Evolutionary conservation across 2,888 invertebrate genomes (phyloP), one percentile per base, ranked within the genome.

Genomic region (Erynnis tages): DNA sequence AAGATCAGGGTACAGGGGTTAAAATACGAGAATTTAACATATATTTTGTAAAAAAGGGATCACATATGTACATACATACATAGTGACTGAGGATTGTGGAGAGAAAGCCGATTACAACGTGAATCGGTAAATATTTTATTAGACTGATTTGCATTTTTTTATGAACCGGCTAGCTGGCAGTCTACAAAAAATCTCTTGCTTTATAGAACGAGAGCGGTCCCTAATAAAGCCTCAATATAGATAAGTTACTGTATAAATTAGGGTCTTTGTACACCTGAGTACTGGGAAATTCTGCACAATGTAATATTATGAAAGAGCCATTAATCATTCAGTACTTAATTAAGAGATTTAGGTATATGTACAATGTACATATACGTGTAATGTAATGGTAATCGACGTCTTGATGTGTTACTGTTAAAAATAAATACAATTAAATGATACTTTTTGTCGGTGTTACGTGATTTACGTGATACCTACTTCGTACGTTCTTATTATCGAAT

Each of bases 91-190:
- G 72, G 71, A 75, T 73, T 68, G 65, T 56, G 65, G 65, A 54
- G 57, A 60, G 49, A 41, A 60, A 55, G 56, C 58, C 65, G 64
- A 73, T 78, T 73, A 77, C 71, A 76, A 72, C 54, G 69, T 66
- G 60, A 58, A 60, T 56, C 47, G 60, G 65, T 75, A 72, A 76
- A 81, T 80, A 79, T 79, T 77, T 76, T 73, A 77, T 71, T 69
- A 73, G 65, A 54, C 59, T 67, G 61, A 73, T 74, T 73, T 67
- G 61, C 66, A 68, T 68, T 65, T 61, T 41, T 66, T 66, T 63
- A 61, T 61, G 56, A 59, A 54, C 48, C n/a, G 14, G 41, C 34
- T 41, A 25, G 32, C 25, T 25, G 16, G 17, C 2, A 2, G 41
- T 32, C 23, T 34, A 50, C 14, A 49, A 49, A 37, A 49, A 25